Conservation (phyloP, 2,113 vertebrate genomes). For the Notechis scutatus region DNA sequence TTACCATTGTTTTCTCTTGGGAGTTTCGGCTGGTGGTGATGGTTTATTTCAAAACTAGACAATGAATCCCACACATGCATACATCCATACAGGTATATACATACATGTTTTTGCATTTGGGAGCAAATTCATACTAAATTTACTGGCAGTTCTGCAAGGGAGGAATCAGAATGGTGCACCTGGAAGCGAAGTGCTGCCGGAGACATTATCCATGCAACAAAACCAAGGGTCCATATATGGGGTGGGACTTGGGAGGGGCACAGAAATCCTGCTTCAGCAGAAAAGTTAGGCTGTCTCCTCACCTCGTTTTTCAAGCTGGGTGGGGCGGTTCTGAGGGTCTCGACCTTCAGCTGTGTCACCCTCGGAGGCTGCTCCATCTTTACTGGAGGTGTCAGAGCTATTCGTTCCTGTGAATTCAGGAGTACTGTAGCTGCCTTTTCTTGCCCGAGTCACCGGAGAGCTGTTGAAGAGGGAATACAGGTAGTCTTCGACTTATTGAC, state of each 20-base stretch:
- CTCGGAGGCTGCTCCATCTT: slow-evolving; percentile 35
- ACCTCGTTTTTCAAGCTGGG: slow-evolving; percentile 73
- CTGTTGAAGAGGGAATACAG: slow-evolving; percentile 51
- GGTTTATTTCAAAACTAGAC: no score
- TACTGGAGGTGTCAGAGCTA: slow-evolving; percentile 35
- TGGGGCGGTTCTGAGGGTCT: fast-evolving
- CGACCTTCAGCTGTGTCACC: not conserved
- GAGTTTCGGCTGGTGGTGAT: no score
- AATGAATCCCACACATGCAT: not conserved
- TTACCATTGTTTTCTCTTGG: no score
- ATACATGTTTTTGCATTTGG: not conserved
- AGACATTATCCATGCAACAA: not conserved
- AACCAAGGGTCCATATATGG: not conserved
- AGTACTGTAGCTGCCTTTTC: slow-evolving; percentile 79
- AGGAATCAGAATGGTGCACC: not conserved
- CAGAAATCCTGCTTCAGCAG: not conserved
- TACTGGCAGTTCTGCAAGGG: not conserved
- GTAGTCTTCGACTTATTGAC: not conserved
- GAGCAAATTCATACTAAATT: not conserved
- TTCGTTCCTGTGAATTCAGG: slow-evolving; percentile 52
- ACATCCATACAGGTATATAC: not conserved
- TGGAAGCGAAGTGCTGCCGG: not conserved
- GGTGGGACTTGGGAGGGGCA: not conserved
- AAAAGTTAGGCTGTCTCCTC: slow-evolving; percentile 10
- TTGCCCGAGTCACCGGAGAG: slow-evolving; percentile 65